Evolutionary conservation across 2,888 invertebrate species (phyloP), one percentile per base, ranked within the genome.

Genomic region (Lucinisca nassula): DNA sequence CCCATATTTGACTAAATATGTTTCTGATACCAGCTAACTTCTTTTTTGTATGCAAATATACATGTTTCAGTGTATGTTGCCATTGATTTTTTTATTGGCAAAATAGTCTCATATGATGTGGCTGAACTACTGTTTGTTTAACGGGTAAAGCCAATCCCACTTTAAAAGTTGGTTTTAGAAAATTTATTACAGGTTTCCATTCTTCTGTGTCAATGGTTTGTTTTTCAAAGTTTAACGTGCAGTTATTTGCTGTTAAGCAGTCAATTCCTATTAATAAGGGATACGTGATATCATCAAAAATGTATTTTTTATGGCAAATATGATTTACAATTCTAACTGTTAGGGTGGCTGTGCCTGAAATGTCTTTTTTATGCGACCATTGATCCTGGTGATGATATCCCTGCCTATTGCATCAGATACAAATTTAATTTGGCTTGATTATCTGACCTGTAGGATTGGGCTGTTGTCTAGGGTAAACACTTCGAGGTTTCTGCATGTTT

Each of bases 251-350:
- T 72, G 70, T 10, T 30, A 86, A 76, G 37, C 82, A 86, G 35
- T 86, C 79, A 30, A 49, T 38, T 0, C 82, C 86, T n/a, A 86
- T 4, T n/a, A 86, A 70, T 1, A 86, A 24, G 1, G 45, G 12
- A 14, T 86, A 82, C 30, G 75, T 74, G 55, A 86, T 79, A 32
- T 77, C 45, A 55, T 86, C 70, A 38, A 86, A 76, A 27, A 87
- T 73, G 55, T 87, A 77, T 67, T 76, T 79, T 45, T 58, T 79
- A 8, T 87, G 82, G 17, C 2, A 37, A 76, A 17, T 0, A 3
- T 0, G 8, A 32, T 79, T 40, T 17, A 81, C 85, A 27, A 82
- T 78, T 74, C 37, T 73, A 24, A 85, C 21, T 30, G 58, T 0
- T n/a, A 85, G 30, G n/a, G 4, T 27, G 0, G 79, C 61, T 6